These are phyloP conservation scores for Datnioides undecimradiatus DNA, from an alignment of 2,113 vertebrate species.

Conservation along the genomic window DNA sequence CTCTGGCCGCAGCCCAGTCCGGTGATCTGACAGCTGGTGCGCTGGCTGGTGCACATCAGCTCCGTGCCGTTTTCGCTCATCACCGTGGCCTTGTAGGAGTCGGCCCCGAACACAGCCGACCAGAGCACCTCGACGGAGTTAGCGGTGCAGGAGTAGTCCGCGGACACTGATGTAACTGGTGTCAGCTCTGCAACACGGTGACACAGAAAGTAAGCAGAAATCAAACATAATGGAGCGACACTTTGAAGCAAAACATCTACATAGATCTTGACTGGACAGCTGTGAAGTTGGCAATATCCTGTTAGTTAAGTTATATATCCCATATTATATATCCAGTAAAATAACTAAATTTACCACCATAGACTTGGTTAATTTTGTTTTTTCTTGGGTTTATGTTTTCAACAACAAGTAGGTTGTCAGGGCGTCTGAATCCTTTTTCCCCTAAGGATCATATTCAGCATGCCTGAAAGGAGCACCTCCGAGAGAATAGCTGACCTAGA, in stretches of 20 bases:
- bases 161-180: slow-evolving; percentile 66
- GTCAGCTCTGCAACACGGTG: slow-evolving; percentile 64
- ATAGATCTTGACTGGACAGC: neutral
- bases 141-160: slow-evolving; percentile 75
- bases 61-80: slow-evolving; percentile 13
- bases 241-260: too few species aligned
- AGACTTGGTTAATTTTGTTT: slow-evolving; percentile 3
- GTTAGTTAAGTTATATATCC: neutral
- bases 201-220: neutral
- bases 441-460: slow-evolving; percentile 67
- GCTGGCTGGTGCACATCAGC: slow-evolving; percentile 65
- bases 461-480: slow-evolving; percentile 67
- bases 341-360: neutral
- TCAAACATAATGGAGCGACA: neutral
- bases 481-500: slow-evolving; percentile 75
- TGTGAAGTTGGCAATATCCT: neutral
- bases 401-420: slow-evolving; percentile 49
- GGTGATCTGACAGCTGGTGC: slow-evolving; percentile 62
- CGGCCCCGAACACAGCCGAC: slow-evolving; percentile 71
- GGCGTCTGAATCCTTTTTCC: slow-evolving; percentile 35
- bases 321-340: neutral
- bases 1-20: slow-evolving; percentile 70
- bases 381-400: slow-evolving; percentile 40
- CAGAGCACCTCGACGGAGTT: slow-evolving; percentile 64
- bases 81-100: slow-evolving; percentile 70